Evolutionary conservation across 2,113 vertebrate genomes (phyloP).

Genomic region (Hemichromis elongatus): DNA sequence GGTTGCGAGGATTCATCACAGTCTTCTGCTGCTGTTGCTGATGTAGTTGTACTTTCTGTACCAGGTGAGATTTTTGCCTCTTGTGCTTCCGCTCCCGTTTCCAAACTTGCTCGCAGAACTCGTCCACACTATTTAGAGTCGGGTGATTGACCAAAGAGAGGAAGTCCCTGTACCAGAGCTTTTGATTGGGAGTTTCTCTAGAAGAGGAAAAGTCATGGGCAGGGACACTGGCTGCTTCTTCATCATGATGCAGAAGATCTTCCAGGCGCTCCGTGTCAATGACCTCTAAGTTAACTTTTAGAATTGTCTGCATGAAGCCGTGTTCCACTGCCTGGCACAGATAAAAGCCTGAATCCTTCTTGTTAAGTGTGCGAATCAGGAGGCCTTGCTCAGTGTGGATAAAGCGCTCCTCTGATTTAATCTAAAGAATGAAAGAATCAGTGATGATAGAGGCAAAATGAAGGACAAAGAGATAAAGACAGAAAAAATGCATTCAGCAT

Average conservation of each 20-base stretch:
- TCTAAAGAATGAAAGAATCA: constrained; percentile 61
- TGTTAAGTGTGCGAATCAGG: constrained; percentile 83
- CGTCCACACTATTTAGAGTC: constrained; percentile 92
- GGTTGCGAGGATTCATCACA: constrained; percentile 42
- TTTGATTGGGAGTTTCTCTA: constrained; percentile 80
- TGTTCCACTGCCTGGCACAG: constrained; percentile 94
- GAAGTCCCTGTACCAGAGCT: constrained; percentile 98
- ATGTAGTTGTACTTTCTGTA: constrained; percentile 53
- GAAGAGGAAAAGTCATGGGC: constrained; percentile 56
- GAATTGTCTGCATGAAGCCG: constrained; percentile 92
- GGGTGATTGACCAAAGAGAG: constrained; percentile 96
- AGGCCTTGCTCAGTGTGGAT: constrained; percentile 91
- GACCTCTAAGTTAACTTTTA: constrained; percentile 89
- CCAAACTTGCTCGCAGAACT: constrained; percentile 98
- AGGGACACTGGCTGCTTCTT: constrained; percentile 65
- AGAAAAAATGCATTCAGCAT: background rate
- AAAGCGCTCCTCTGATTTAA: constrained; percentile 82
- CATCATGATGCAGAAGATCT: constrained; percentile 84
- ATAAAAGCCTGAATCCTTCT: constrained; percentile 86
- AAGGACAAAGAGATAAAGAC: background rate
- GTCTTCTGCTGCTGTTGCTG: constrained; percentile 60
- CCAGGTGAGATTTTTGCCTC: constrained; percentile 80
- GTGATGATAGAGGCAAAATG: background rate
- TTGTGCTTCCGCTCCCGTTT: constrained; percentile 93
- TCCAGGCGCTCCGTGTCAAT: constrained; percentile 91